Base-by-base conservation (phyloP, 2,113 vertebrate genomes). In the Parotia lawesii region DNA sequence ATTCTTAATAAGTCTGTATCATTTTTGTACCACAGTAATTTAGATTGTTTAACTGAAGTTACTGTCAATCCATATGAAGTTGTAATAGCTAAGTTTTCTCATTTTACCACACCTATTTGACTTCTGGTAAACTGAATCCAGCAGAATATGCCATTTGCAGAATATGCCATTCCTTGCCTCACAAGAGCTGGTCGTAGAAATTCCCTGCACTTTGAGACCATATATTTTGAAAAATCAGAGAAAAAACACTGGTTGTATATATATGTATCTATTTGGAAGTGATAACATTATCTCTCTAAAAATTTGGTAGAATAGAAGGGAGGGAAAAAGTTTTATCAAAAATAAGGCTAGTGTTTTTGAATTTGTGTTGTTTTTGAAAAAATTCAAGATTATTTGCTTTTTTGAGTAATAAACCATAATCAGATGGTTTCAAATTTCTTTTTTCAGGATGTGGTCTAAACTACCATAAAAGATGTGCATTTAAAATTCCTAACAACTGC, bases 401-500 rank as follows among this genome's bases (percentile, higher is more conserved):
- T 92, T 70, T 28, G 10, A 50, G 44, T 40, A 92, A 70, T 83
- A 72, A 70, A 29, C 48, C n/a, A 5, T 94, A 90, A 80, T 94
- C 27, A 33, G 13, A 15, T 38, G 53, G 12, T 71, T 90, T 80
- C 50, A 35, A 79, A 90, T 75, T 94, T 97, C 72, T 72, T 37
- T 94, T 96, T 96, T 58, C 93, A 99, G 99, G 99, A 40, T 99
- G 99, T 74, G 99, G 99, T 57, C 98, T 99, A 66, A 99, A 99
- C 96, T 99, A 99, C 94, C 99, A 99, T 96, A 99, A 99, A 95
- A 98, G 99, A 64, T 99, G 99, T 97, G 99, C 99, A 14, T 99
- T 99, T 98, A 99, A 99, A 97, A 99, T 99, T 80, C 99, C 99
- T 9, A 99, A 99, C 95, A 99, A 99, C 95, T 99, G 99, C 97